Base-by-base conservation (phyloP, 2,888 invertebrate genomes). In the Trachelus stipa region DNA sequence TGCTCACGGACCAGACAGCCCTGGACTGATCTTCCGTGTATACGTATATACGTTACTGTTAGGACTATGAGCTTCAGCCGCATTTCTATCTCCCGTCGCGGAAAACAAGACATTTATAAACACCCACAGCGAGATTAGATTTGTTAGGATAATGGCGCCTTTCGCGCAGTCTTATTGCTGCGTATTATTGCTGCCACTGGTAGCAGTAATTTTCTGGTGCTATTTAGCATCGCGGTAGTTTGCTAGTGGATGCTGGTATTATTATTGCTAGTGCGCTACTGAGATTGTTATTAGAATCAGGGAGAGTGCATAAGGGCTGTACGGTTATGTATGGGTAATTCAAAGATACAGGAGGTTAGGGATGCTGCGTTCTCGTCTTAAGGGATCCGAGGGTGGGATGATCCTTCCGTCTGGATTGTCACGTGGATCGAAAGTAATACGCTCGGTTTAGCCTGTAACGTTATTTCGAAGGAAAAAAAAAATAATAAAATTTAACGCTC, bases 81-180 rank as follows among this genome's bases (percentile, higher is more conserved):
- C 77, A 56, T 74, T 79, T 79, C 81, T 80, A 81, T 85, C 81
- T 79, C 82, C 81, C 83, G 83, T 85, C 81, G 84, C 81, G 85
- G 88, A 90, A 91, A 90, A 90, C 90, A 91, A 91, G 90, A 91
- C 91, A 91, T 91, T 91, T 91, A 90, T 90, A 91, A 91, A 91
- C 90, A 90, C 87, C 90, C 87, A 89, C 88, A 86, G 85, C 87
- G 86, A 91, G 90, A 91, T 91, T 91, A 91, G 91, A 91, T 91
- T 91, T 90, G 91, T 91, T 91, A 90, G 90, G 90, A 91, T 91
- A 91, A 91, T 90, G 75, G 73, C 77, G 69, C 75, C 77, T 81
- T 83, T 83, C 56, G 56, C 56, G 56, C 23, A 56, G 56, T 23
- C 56, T 56, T 56, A 56, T 9, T 56, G 56, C 56, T 9, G 56